Base-by-base conservation (phyloP, 2,797 vertebrate genomes). In the Percopsis omiscomaycus region DNA sequence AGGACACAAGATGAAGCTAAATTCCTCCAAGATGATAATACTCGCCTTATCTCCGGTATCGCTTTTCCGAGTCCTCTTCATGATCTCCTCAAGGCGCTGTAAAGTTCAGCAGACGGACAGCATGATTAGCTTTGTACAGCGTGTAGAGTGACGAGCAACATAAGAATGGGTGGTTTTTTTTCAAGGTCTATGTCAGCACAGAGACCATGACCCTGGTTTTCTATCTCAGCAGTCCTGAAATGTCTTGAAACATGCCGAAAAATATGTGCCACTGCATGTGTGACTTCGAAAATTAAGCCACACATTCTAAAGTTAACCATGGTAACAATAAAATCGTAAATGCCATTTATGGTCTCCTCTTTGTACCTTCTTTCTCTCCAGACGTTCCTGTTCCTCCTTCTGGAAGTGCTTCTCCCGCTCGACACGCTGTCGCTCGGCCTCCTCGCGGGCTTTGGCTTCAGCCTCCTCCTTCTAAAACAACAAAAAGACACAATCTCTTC, bases 381-480 rank as follows among this genome's bases (percentile, higher is more conserved):
- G 93, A 1, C 97, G 90, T 73, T 98, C 97, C 86, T 95, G 94
- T 75, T 98, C 96, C 79, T 98, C 97, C 5, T 93, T 94, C 90
- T 97, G 96, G 90, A 98, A 98, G 84, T 98, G 97, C 63, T 94
- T 97, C 84, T 98, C 96, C 68, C 97, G 81, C 85, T 98, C 96
- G 9, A 94, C 68, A 6, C 95, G 94, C 88, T 98, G 96, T 46
- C 90, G 90, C 78, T 98, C 96, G 0, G 94, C 94, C 81, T 98
- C 96, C 73, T 98, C 94, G 0, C 94, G 89, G 0, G 95, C 95
- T 71, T 90, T 93, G 0, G 88, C 91, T 73, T 97, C 96, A 0
- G 94, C 94, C 84, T 98, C 95, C 77, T 98, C 96, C 74, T 88
- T 93, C 96, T 98, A 88, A 2, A 13, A 64, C 11, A 68, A 56